phyloP scores from a whole-genome alignment of 2,113 vertebrate genomes.

The Cygnus atratus region DNA sequence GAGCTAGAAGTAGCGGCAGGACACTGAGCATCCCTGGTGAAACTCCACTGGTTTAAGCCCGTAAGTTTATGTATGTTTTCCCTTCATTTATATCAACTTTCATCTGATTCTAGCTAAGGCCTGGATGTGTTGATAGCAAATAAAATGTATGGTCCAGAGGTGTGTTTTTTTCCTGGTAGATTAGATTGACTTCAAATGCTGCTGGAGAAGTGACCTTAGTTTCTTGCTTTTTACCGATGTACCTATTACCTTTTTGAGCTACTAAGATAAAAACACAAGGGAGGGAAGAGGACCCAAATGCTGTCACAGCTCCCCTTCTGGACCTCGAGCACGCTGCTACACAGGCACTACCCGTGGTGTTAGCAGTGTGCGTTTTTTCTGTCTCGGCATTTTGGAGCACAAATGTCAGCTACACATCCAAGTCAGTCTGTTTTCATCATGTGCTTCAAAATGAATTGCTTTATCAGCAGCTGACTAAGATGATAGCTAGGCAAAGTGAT shows the following conservation, averaged over 20 bases:
- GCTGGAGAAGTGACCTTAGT: not conserved
- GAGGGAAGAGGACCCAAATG: not conserved
- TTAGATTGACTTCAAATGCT: not conserved
- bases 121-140: not conserved
- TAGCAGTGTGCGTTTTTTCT: not conserved
- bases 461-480: not conserved
- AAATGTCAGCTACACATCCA: not conserved
- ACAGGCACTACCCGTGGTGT: no score
- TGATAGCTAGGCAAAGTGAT: not conserved
- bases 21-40: not conserved
- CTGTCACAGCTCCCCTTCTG: not conserved
- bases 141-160: not conserved
- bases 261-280: not conserved
- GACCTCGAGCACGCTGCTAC: not conserved
- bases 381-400: not conserved
- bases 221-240: not conserved
- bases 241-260: not conserved
- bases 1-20: not conserved
- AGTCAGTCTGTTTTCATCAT: not conserved
- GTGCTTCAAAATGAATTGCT: not conserved
- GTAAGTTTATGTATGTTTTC: not conserved
- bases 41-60: not conserved
- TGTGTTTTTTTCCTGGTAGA: not conserved
- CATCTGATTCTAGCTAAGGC: not conserved
- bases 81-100: not conserved